Evolutionary conservation across 2,113 vertebrate species (phyloP).

Genomic region (Thryonomys swinderianus): DNA sequence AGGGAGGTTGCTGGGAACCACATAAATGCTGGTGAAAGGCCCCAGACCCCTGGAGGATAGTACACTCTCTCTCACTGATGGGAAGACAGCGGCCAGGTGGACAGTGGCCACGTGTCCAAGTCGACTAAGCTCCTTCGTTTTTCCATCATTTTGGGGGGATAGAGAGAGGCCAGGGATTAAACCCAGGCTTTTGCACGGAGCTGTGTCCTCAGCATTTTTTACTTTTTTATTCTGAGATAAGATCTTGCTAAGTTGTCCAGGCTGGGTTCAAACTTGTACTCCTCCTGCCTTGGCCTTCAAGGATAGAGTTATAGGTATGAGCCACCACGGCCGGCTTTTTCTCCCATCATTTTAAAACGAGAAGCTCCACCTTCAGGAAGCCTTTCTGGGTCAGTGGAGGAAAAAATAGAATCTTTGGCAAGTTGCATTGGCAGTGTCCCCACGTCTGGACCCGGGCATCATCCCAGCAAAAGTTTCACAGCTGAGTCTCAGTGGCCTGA

Average conservation of each 20-base stretch:
- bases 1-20: neutral
- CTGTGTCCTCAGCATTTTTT: neutral
- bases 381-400: neutral
- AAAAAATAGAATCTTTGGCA: neutral
- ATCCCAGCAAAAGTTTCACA: neutral
- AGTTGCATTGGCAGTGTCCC: neutral
- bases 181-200: neutral
- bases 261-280: neutral
- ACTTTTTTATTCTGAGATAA: neutral
- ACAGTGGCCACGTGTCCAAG: rapidly evolving
- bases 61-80: rapidly evolving
- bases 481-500: neutral
- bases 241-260: neutral
- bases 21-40: rapidly evolving
- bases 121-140: neutral
- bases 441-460: neutral
- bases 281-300: neutral
- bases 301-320: neutral
- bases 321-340: neutral
- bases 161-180: neutral
- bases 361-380: neutral
- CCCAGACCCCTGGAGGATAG: rapidly evolving
- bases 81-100: too few species aligned
- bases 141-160: neutral
- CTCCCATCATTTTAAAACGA: neutral